Evolutionary conservation across 2,797 vertebrate genomes (phyloP), one percentile per base, ranked within the genome.

Genomic region (Nyctibius grandis): DNA sequence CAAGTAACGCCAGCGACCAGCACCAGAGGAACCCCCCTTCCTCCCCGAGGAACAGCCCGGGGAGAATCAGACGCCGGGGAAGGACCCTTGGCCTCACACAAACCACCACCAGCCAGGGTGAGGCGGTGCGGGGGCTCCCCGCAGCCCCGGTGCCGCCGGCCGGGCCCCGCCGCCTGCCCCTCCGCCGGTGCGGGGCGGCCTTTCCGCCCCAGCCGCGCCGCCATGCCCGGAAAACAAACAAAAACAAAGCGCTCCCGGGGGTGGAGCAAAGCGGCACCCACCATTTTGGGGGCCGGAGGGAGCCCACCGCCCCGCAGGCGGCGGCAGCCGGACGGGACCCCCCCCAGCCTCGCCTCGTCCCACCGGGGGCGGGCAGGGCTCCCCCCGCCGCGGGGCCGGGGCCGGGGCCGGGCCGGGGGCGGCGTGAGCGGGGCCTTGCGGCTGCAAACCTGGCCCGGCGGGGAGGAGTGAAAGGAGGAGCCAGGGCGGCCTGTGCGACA

Each of bases 381-480:
- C 25, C 23, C 44, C 89, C 40, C 14, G 44, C 38, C 11, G 80
- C 38, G n/a, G 38, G 50, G 61, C 56, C n/a, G 60, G 26, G 21
- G 38, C 36, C 22, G 15, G 38, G 44, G 12, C n/a, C 60, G 26
- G 21, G 38, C 36, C 22, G 15, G 38, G 44, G 12, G 36, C 18
- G 69, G 60, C 67, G 21, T n/a, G 13, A 75, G 73, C 34, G 26
- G 47, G 68, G 64, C 84, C 81, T 48, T 19, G 42, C 34, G 36
- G 65, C 63, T 26, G 74, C 74, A 34, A 26, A 63, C 75, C 48
- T 38, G 38, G 78, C 34, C 33, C 65, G 75, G 78, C 63, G 69
- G 91, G 93, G 85, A 73, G 95, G 93, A 53, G 91, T 28, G 75
- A 77, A 59, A 85, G 96, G 96, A 91, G 94, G 95, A 95, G 96